These are phyloP conservation scores for Arge pagana DNA, from an alignment of 2,888 invertebrate genomes.

Conservation along the genomic window DNA sequence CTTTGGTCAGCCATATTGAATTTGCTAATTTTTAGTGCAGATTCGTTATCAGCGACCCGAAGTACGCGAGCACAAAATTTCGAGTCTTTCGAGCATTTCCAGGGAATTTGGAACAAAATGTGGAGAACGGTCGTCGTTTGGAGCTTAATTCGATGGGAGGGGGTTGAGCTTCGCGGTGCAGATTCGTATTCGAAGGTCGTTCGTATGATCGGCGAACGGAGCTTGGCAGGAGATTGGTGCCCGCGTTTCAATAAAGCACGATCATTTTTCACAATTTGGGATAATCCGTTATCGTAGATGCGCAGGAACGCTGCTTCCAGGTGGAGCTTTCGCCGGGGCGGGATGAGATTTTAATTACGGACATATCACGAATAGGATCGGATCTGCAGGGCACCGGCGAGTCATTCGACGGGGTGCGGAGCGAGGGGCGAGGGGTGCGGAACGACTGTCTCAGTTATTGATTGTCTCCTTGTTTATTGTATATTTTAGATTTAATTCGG, in stretches of 20 bases:
- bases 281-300: constrained; percentile 12
- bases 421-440: constrained; percentile 27
- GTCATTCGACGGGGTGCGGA: constrained; percentile 7
- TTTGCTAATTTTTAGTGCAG: too few species aligned
- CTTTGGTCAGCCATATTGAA: too few species aligned
- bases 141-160: too few species aligned
- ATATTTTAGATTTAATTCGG: constrained; percentile 57
- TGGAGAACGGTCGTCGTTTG: too few species aligned
- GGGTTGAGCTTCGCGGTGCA: neutral
- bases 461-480: constrained; percentile 57
- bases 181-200: constrained; percentile 44
- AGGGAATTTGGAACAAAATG: too few species aligned
- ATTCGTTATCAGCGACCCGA: too few species aligned
- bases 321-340: neutral
- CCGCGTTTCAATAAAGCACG: constrained; percentile 6
- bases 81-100: too few species aligned
- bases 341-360: constrained; percentile 47
- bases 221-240: neutral
- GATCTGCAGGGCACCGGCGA: constrained; percentile 25
- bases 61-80: too few species aligned
- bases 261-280: constrained; percentile 50
- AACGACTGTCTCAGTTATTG: constrained; percentile 41
- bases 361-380: constrained; percentile 44
- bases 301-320: neutral
- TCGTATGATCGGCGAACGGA: constrained; percentile 40